Evolutionary conservation across 2,888 invertebrate species (phyloP), one percentile per base, ranked within the genome.

Genomic region (Drosophila monieri): DNA sequence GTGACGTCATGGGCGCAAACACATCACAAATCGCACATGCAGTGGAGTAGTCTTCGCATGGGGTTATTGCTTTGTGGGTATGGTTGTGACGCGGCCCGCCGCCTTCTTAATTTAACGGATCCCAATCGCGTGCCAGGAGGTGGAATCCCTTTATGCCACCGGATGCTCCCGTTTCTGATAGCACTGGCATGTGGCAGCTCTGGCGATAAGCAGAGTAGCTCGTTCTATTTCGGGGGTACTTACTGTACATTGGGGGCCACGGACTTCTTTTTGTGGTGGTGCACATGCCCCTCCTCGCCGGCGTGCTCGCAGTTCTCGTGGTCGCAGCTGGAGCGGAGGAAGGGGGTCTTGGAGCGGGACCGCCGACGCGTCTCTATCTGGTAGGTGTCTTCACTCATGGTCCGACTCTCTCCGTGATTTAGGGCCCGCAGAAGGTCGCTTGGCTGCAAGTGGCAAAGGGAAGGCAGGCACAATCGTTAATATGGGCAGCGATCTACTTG

Each of bases 311-410:
- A 94, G 75, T 91, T 92, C 88, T 94, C 94, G 75, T 91, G 93
- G 89, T 94, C 94, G 83, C 93, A 93, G 80, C 91, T 93, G 59
- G 93, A 93, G 74, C 93, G 92, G 78, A 93, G 90, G 88, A 94
- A 94, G 73, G 95, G 95, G 84, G 95, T 95, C 89, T 94, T 94
- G 37, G 95, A 95, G 79, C 95, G 93, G 81, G 95, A 95, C 92
- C 95, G 93, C 90, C 94, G 94, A 91, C 95, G 92, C 89, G 94
- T 93, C 91, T 93, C 93, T 79, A 92, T 92, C 60, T 86, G 85
- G 71, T 89, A 88, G 12, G 51, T 54, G 48, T 84, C 77, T 30
- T 88, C 89, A 71, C 85, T 90, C 90, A 90, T 90, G 32, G 60
- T 60, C 37, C 4, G 43, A 27, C 27, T 27, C 27, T 27, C 27